Evolutionary conservation across 2,113 vertebrate genomes (phyloP).

Genomic region (Indri indri): DNA sequence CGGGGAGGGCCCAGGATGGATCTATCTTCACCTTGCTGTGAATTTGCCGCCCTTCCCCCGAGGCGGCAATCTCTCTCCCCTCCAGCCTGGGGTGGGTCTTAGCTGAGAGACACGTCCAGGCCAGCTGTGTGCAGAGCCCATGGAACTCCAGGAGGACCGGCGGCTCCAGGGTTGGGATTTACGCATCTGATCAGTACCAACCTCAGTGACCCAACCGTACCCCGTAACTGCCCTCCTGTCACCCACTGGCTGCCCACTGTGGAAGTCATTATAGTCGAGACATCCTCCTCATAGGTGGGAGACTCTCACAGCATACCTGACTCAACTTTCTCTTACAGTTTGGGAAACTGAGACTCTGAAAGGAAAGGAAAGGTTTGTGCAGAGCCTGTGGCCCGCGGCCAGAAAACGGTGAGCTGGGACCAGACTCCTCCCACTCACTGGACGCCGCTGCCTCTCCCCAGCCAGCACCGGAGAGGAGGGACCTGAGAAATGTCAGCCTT

Average conservation of each 20-base stretch:
- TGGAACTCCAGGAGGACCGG: neutral
- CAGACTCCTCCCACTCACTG: neutral
- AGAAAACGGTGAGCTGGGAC: neutral
- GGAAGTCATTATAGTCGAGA: neutral
- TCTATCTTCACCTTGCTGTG: neutral
- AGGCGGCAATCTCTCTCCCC: too few species aligned
- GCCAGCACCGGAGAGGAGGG: too few species aligned
- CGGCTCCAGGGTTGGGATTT: neutral
- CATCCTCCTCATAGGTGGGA: neutral
- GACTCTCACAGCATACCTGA: neutral
- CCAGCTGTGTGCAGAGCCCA: neutral
- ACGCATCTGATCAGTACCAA: neutral
- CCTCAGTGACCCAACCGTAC: neutral
- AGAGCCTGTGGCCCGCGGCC: neutral
- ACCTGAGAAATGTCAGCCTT: neutral
- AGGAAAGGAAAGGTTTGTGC: neutral
- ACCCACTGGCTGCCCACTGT: too few species aligned
- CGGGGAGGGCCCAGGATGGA: too few species aligned
- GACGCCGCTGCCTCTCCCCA: neutral
- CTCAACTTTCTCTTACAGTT: neutral
- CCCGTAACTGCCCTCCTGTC: neutral
- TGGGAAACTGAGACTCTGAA: neutral
- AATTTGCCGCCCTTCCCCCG: neutral
- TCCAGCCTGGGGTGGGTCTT: neutral
- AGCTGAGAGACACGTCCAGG: neutral